Evolutionary conservation across 1,140 invertebrate species (phyloP).

Genomic region (Campoletis sonorensis): DNA sequence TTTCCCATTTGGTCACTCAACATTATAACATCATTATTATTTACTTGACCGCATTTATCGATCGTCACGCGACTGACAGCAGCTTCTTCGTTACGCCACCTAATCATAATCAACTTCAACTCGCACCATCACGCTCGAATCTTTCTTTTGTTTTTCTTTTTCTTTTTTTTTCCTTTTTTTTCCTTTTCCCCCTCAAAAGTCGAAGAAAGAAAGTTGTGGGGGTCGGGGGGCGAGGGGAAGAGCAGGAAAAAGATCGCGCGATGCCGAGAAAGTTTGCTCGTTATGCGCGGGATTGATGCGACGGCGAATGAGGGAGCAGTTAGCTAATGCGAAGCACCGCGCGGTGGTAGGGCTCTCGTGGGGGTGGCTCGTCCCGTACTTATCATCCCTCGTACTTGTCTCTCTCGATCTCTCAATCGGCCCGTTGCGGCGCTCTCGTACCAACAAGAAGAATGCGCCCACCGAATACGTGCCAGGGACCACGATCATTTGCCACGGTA

Average conservation of each 20-base stretch:
- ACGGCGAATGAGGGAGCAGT: slow-evolving; percentile 69
- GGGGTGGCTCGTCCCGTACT: slow-evolving; percentile 57
- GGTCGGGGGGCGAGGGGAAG: too few relatives aligned
- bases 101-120: too few relatives aligned
- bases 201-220: too few relatives aligned
- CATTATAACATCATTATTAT: not conserved
- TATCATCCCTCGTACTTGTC: slow-evolving; percentile 13
- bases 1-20: not conserved
- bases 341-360: slow-evolving; percentile 64
- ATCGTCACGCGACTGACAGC: not conserved
- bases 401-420: slow-evolving; percentile 13
- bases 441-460: slow-evolving; percentile 16
- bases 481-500: slow-evolving; percentile 37
- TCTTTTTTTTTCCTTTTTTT: too few relatives aligned
- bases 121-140: too few relatives aligned
- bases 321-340: slow-evolving; percentile 69
- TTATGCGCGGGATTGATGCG: slow-evolving; percentile 65
- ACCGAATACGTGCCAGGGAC: slow-evolving; percentile 38
- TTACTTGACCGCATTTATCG: not conserved
- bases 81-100: not conserved
- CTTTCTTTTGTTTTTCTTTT: too few relatives aligned
- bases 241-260: too few relatives aligned
- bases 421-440: slow-evolving; percentile 39
- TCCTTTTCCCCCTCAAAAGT: too few relatives aligned
- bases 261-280: slow-evolving; percentile 63